Evolutionary conservation across 2,113 vertebrate genomes (phyloP), one percentile per base, ranked within the genome.

Genomic region (Pachypanchax playfairii): DNA sequence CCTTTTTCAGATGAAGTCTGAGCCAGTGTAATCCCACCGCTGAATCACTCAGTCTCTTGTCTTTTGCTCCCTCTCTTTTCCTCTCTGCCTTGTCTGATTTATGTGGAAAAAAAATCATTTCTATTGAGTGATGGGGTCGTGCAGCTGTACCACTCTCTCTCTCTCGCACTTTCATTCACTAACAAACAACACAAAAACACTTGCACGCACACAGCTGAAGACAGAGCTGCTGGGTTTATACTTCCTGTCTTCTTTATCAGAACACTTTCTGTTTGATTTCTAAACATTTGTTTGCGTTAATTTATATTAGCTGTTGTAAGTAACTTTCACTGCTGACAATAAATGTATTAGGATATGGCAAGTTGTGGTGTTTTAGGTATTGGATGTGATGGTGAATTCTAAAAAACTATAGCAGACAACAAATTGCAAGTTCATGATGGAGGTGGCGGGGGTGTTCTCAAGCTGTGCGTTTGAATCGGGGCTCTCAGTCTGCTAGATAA

Each of bases 81-180:
- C 33, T 52, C 6, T 25, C 63, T 70, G 61, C 72, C 66, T 65
- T 7, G 14, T 59, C 73, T 81, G 85, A 90, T 88, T 87, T 85
- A 87, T 86, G 75, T 62, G 67, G 22, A 46, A 67, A 84, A 84
- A 67, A 84, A 84, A 86, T 84, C 85, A 72, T 86, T 82, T 87
- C 53, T 85, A 85, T 87, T 80, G 81, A 88, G 79, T 48, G 60
- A 83, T 77, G 50, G 79, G 74, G 62, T 83, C 77, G 77, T 53
- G 52, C 63, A 77, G 79, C 65, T 68, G 65, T 65, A 67, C 39
- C n/a, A 9, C 35, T 36, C 21, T 48, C 63, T 41, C 39, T 63
- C 44, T 55, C 65, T 63, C 50, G n/a, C 33, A 26, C 61, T 66
- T 54, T 36, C 53, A 28, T 69, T 73, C 55, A 38, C 62, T 57